A percentile compares a stretch with the other conserved stretches of the same genome.
Conservation (phyloP, 2,113 vertebrate genomes). For the Brachionichthys hirsutus region DNA sequence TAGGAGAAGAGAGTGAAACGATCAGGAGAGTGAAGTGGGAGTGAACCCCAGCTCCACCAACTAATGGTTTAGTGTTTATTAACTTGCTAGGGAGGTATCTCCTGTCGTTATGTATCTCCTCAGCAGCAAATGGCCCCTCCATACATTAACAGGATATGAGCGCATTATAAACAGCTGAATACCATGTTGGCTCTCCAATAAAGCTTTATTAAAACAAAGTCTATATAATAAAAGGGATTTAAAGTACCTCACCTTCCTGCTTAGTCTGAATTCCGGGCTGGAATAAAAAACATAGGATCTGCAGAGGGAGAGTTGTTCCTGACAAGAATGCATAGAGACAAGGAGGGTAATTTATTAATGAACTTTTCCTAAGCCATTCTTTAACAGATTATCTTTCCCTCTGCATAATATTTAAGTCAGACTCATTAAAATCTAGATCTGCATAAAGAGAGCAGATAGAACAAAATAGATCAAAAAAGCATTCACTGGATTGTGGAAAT, state of each 20-base stretch:
- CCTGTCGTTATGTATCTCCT: constrained; percentile 55
- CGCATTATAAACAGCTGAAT: constrained; percentile 58
- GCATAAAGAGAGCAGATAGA: constrained; percentile 62
- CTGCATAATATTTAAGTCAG: constrained; percentile 59
- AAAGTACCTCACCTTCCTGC: constrained; percentile 41
- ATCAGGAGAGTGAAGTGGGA: constrained; percentile 54
- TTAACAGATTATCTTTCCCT: constrained; percentile 46
- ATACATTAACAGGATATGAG: constrained; percentile 43
- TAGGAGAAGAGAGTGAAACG: constrained; percentile 48
- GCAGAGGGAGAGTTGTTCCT: constrained; percentile 34
- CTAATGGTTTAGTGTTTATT: constrained; percentile 72
- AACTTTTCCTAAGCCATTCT: constrained; percentile 61
- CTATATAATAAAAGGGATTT: constrained; percentile 54
- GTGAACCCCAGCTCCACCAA: constrained; percentile 42
- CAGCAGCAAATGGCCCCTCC: constrained; percentile 48
- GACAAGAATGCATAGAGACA: constrained; percentile 61
- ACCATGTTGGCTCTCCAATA: constrained; percentile 54
- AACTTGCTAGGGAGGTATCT: constrained; percentile 54
- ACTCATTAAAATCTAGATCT: constrained; percentile 72
- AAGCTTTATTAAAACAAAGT: constrained; percentile 61
- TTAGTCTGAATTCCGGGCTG: constrained; percentile 34
- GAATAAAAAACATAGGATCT: constrained; percentile 43
- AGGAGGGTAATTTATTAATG: constrained; percentile 67
- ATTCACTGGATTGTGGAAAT: constrained; percentile 61
- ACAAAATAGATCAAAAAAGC: constrained; percentile 51